Base-by-base conservation (phyloP, 2,888 invertebrate genomes). In the Meliscaeva auricollis region DNA sequence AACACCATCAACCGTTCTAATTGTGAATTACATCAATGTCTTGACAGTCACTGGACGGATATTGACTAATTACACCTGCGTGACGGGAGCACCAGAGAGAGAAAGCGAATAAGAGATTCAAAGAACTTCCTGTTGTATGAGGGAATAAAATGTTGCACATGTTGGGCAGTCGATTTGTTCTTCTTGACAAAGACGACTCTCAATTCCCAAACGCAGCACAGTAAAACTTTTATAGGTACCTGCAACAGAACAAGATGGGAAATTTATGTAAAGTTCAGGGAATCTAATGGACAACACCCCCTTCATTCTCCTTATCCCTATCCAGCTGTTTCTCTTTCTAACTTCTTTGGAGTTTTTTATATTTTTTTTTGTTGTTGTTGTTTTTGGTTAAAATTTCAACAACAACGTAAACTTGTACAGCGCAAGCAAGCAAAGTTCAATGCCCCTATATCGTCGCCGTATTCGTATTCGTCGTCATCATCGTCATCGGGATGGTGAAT, bases 1-100 rank as follows among this genome's bases (percentile, higher is more conserved):
- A 32, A 22, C 8, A 52, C 64, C 64, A 76, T 3, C 4, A 66
- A 77, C 52, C 68, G 82, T 73, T 82, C 66, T 73, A 73, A 79
- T 84, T 84, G 74, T 74, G 79, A 48, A 79, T 79, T 20, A 52
- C 9, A 52, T 32, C 41, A 38, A 60, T 41, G 32, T 77, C 44
- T 38, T 35, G 38, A 48, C 32, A 56, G 11, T 20, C 64, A 7
- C 44, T 44, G 58, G 52, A 62, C 69, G 83, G 69, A 83, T 83
- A 83, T 74, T 83, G 83, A 79, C 69, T 73, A 83, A 83, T 83
- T 79, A 83, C 83, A 84, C 83, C 79, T 84, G 83, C 75, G 50
- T 70, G 68, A 68, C 54, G 60, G 56, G 41, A 13, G n/a, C 17
- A 60, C 13, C 7, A 38, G 26, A 52, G 38, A 9, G 32, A 20